Conservation (phyloP, 2,888 invertebrate genomes). For the Julus scanicus region DNA sequence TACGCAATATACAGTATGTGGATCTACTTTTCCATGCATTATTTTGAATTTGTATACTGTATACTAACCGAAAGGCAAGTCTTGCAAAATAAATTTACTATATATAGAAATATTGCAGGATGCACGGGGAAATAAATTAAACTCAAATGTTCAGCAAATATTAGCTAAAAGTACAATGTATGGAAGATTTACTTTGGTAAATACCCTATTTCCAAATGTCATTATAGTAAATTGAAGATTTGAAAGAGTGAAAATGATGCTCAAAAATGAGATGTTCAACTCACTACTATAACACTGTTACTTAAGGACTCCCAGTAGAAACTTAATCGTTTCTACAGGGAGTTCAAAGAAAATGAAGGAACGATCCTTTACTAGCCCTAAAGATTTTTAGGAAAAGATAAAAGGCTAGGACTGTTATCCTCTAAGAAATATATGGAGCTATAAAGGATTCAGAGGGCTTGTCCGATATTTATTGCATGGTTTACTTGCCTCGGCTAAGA, state of each 20-base stretch:
- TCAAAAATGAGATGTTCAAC: not conserved
- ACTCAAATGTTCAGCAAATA: too few relatives aligned
- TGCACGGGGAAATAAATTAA: too few relatives aligned
- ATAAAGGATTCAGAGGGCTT: not conserved
- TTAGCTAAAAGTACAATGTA: not conserved
- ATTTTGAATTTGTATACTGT: not conserved
- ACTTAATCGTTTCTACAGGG: not conserved
- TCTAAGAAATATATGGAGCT: not conserved
- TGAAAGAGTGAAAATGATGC: not conserved
- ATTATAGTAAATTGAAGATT: not conserved
- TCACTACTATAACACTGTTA: not conserved
- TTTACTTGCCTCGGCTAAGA: not conserved
- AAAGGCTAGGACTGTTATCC: not conserved
- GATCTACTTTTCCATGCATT: not conserved
- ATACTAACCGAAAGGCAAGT: not conserved
- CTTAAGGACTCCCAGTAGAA: too few relatives aligned
- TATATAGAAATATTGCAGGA: too few relatives aligned
- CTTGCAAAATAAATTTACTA: too few relatives aligned
- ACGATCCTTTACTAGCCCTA: not conserved
- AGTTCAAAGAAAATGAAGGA: not conserved
- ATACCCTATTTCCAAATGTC: not conserved
- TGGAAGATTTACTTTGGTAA: too few relatives aligned
- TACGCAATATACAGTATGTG: not conserved
- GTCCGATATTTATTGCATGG: slow-evolving; percentile 18
- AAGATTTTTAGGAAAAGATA: not conserved